phyloP scores from a whole-genome alignment of 1,140 invertebrate species.

The Bursaphelenchus mucronatus region DNA sequence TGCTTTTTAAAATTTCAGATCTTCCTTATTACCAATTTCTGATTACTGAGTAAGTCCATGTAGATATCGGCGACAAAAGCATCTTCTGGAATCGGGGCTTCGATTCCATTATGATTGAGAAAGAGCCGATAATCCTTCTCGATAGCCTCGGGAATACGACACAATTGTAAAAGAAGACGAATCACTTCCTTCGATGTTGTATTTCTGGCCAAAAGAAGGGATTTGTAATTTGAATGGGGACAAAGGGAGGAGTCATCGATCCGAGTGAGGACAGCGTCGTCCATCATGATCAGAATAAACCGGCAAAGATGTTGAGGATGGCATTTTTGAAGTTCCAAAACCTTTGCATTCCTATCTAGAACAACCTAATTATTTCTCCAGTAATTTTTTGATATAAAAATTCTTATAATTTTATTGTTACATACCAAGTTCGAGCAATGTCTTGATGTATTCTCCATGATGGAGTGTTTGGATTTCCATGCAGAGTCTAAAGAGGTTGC shows the following conservation, averaged over 20 bases:
- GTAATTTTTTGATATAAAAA: slow-evolving; percentile 9
- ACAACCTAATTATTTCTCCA: neutral
- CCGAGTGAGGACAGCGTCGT: slow-evolving; percentile 36
- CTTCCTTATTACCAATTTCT: too few relatives aligned
- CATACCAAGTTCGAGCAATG: slow-evolving; percentile 38
- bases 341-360: slow-evolving; percentile 32
- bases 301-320: slow-evolving; percentile 40
- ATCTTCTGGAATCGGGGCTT: too few relatives aligned
- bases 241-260: slow-evolving; percentile 39
- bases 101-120: too few relatives aligned
- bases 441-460: slow-evolving; percentile 38
- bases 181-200: slow-evolving; percentile 36
- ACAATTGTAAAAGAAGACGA: slow-evolving; percentile 35
- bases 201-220: slow-evolving; percentile 32
- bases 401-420: neutral
- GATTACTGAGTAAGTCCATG: too few relatives aligned
- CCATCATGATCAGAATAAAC: slow-evolving; percentile 44
- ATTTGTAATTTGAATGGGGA: slow-evolving; percentile 46
- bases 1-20: too few relatives aligned
- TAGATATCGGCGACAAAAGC: too few relatives aligned
- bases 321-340: slow-evolving; percentile 47
- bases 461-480: slow-evolving; percentile 43
- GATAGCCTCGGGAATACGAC: slow-evolving; percentile 28
- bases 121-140: slow-evolving; percentile 1
- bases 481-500: slow-evolving; percentile 44